Evolutionary conservation across 2,888 invertebrate genomes (phyloP).

Genomic region (Lycophotia porphyrea): DNA sequence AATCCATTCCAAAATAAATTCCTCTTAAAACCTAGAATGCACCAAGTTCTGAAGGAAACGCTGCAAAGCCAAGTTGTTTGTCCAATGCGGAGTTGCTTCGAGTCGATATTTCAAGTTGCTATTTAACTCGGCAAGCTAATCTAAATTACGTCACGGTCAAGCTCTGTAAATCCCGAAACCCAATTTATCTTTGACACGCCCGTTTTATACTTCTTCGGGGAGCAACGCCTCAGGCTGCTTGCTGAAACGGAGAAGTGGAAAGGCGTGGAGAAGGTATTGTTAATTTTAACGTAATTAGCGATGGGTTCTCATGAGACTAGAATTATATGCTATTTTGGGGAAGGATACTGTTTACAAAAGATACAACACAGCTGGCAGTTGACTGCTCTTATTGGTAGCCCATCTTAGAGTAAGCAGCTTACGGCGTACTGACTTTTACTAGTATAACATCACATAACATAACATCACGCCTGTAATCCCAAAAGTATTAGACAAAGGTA

Average conservation of each 20-base stretch:
- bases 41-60: slow-evolving; percentile 51
- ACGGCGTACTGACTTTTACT: neutral
- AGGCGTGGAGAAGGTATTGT: slow-evolving; percentile 50
- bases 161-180: slow-evolving; percentile 75
- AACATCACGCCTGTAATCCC: too few species aligned
- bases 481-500: too few species aligned
- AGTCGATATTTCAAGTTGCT: slow-evolving; percentile 65
- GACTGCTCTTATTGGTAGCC: neutral
- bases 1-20: slow-evolving; percentile 59
- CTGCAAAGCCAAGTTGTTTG: slow-evolving; percentile 57
- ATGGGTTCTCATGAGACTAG: neutral
- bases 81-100: slow-evolving; percentile 61
- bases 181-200: slow-evolving; percentile 80
- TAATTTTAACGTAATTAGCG: neutral
- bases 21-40: slow-evolving; percentile 47
- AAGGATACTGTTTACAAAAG: neutral
- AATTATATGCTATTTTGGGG: neutral
- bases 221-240: slow-evolving; percentile 62
- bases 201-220: slow-evolving; percentile 73
- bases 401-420: neutral
- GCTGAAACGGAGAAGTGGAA: slow-evolving; percentile 23
- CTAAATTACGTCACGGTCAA: slow-evolving; percentile 78
- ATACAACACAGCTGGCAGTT: neutral
- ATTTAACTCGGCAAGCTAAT: slow-evolving; percentile 73
- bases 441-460: neutral